These are phyloP conservation scores for Epizoanthus fatuus DNA, from an alignment of 92 coral and sea anemone genomes.

Conservation along the genomic window DNA sequence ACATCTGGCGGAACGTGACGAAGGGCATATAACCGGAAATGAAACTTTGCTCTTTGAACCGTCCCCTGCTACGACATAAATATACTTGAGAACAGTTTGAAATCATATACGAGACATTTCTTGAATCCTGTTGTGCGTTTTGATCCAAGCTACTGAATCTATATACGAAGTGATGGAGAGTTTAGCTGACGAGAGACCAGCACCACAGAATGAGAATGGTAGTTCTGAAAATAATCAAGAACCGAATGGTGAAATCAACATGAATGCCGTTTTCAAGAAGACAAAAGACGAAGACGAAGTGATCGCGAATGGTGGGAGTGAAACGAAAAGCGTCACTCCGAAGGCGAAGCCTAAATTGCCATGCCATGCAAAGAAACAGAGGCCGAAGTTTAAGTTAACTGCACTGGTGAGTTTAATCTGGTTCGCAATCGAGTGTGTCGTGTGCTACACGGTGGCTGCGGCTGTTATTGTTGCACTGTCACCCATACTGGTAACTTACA, in stretches of 20 bases:
- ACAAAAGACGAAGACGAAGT: conserved; percentile 2
- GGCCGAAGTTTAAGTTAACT: not conserved
- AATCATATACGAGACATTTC: not conserved
- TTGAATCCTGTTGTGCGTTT: conserved; percentile 4
- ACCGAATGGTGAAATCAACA: conserved; percentile 36
- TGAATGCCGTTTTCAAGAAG: not conserved
- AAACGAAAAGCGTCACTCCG: not conserved
- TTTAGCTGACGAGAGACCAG: not conserved
- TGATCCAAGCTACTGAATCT: conserved; percentile 6
- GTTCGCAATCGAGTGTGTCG: conserved; percentile 70
- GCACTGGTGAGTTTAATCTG: conserved; percentile 15
- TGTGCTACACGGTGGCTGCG: conserved; percentile 47
- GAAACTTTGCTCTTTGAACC: conserved; percentile 28
- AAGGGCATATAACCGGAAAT: not conserved
- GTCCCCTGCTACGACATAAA: conserved; percentile 38
- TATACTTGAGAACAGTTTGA: conserved; percentile 6
- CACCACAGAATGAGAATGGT: not conserved
- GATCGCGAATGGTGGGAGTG: not conserved
- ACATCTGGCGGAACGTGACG: not conserved
- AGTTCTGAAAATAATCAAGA: not conserved
- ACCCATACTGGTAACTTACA: conserved; percentile 65
- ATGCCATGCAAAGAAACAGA: not conserved
- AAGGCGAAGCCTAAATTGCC: conserved; percentile 5
- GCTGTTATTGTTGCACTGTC: conserved; percentile 31
- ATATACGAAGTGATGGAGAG: conserved; percentile 10